These are phyloP conservation scores for Sternarchorhynchus goeldii DNA, from an alignment of 2,797 vertebrate species.

Conservation along the genomic window DNA sequence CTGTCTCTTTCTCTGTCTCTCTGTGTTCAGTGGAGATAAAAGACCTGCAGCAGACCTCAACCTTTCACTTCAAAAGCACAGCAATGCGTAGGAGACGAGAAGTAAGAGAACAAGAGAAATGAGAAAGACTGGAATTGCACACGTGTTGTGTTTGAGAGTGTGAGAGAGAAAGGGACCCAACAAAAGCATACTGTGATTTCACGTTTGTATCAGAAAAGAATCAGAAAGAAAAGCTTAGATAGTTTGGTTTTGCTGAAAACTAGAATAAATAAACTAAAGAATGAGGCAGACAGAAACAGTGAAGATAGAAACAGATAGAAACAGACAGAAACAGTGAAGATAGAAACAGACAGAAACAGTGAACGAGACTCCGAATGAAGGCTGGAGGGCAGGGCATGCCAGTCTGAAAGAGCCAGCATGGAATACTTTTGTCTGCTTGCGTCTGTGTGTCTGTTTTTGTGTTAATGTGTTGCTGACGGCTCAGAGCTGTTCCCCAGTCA, in stretches of 20 bases:
- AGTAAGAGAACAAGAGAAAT: not conserved
- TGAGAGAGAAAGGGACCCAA: not conserved
- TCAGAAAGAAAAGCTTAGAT: not conserved
- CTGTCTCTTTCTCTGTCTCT: conserved; percentile 7
- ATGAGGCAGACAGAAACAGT: not conserved
- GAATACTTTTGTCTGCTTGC: conserved; percentile 13
- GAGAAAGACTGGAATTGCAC: conserved; percentile 36
- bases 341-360: not conserved
- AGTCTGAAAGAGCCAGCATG: conserved; percentile 6
- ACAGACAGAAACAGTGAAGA: too few species aligned
- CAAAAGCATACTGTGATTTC: not conserved
- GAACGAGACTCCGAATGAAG: too few species aligned
- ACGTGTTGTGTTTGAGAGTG: not conserved
- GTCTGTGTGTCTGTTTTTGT: conserved; percentile 24
- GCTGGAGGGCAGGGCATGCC: too few species aligned
- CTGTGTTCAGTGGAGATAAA: conserved; percentile 48
- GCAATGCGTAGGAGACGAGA: conserved; percentile 28
- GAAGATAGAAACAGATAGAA: conserved; percentile 10
- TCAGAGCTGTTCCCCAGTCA: conserved; percentile 15
- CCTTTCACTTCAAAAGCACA: conserved; percentile 46
- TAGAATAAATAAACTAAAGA: not conserved
- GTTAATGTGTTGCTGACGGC: conserved; percentile 2
- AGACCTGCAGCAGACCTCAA: conserved; percentile 36
- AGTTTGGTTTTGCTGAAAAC: not conserved
- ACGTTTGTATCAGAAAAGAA: not conserved